phyloP scores from a whole-genome alignment of 2,888 invertebrate genomes.

The Agriopis marginaria region DNA sequence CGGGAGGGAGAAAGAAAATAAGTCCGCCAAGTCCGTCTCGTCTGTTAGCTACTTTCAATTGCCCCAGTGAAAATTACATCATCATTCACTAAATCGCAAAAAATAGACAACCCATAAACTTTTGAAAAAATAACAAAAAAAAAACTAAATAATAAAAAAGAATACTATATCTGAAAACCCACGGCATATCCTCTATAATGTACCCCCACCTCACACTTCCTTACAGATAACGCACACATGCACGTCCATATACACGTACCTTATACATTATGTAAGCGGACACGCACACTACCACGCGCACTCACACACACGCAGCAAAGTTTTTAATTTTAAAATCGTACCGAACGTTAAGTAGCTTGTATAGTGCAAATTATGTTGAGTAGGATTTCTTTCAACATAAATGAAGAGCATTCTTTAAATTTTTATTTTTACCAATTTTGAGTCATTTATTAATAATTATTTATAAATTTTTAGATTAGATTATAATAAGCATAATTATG shows the following conservation, averaged over 20 bases:
- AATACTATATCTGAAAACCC: neutral
- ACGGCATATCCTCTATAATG: slow-evolving; percentile 47
- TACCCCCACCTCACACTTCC: slow-evolving; percentile 49
- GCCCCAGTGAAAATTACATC: too few relatives aligned
- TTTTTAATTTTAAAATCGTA: slow-evolving; percentile 82
- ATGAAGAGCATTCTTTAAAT: neutral
- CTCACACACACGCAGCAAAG: slow-evolving; percentile 54
- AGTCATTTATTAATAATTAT: too few relatives aligned
- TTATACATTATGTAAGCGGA: slow-evolving; percentile 60
- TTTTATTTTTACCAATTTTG: neutral
- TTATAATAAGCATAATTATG: too few relatives aligned
- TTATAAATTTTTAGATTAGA: too few relatives aligned
- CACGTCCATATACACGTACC: slow-evolving; percentile 38
- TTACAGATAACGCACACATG: slow-evolving; percentile 48
- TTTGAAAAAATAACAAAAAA: neutral
- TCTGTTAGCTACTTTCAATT: too few relatives aligned
- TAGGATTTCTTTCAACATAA: slow-evolving; percentile 21
- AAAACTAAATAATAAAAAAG: neutral
- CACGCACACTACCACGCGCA: slow-evolving; percentile 46
- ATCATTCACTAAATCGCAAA: too few relatives aligned
- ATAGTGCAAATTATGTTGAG: slow-evolving; percentile 44
- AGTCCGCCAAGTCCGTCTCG: too few relatives aligned
- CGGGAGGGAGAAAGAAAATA: too few relatives aligned
- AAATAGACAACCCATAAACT: neutral
- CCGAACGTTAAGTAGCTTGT: slow-evolving; percentile 59